Base-by-base conservation (phyloP, 1,140 invertebrate genomes). In the Wasmannia auropunctata region DNA sequence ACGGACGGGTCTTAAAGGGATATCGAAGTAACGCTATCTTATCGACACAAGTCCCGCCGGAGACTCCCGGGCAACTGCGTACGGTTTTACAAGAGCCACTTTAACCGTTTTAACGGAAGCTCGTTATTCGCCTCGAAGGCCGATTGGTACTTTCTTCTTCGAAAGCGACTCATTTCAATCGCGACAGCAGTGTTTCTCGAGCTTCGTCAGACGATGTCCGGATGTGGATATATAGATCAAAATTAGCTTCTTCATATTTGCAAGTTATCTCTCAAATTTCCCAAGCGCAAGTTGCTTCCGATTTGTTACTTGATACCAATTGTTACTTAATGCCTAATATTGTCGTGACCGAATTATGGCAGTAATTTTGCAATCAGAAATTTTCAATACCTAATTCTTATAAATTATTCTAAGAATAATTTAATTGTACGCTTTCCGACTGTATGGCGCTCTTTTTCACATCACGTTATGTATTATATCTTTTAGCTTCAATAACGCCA, bases 41-140 rank as follows among this genome's bases (percentile, higher is more conserved):
- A 85, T 85, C 81, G 81, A 65, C 72, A 63, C 69, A 77, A 85
- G 58, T 77, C 81, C 69, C 72, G 74, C 43, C 62, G 81, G 81
- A 77, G 67, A 83, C 79, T 63, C 34, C 34, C 19, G 25, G 19
- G 65, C 65, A 72, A 81, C 67, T 72, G 79, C 65, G 67, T 83
- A 58, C 51, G 67, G 28, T 83, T 83, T 72, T 83, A 83, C 79
- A 83, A 74, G 51, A 74, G 28, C 28, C 37, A 72, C 37, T 81
- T 81, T 83, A 83, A 25, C 60, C 60, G 31, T 79, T 79, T 79
- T 65, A 79, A 28, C 40, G 14, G 37, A 49, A 83, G 25, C 79
- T 83, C 37, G 31, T 83, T 58, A 83, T 22, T 81, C 51, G 34
- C 31, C 10, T 81, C 22, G 22, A 25, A 56, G 40, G 46, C 37